Base-by-base conservation (phyloP, 1,140 invertebrate genomes). In the Drosophila kikkawai region DNA sequence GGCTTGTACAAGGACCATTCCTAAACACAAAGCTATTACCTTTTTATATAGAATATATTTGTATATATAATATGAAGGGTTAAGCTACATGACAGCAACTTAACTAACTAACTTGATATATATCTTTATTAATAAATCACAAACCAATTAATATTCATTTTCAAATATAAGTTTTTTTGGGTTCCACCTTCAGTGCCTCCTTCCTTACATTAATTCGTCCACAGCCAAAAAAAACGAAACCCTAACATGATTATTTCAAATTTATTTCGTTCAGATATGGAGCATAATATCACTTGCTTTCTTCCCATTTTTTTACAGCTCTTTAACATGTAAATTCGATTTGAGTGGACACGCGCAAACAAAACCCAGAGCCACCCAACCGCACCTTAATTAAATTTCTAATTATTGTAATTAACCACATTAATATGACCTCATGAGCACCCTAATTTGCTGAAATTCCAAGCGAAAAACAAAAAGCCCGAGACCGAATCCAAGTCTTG, bases 351-450 rank as follows among this genome's bases (percentile, higher is more conserved):
- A 48, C 44, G 59, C 19, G 36, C 9, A 44, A 63, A 67, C 53
- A 74, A 41, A 57, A 56, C 26, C 42, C 44, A 17, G 17, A 44
- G 58, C 63, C 42, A 63, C 75, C 66, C 65, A 76, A 44, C 71
- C 77, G 81, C 80, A 81, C 85, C 84, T 85, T 90, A 85, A 88
- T 88, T 88, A 88, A 88, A 88, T 90, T 90, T 90, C 85, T 88
- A 88, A 88, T 88, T 88, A 88, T 88, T 88, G 85, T 88, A 88
- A 88, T 88, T 88, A 88, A 88, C 85, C 85, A 88, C 85, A 88
- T 88, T 88, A 88, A 88, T 88, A 88, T 88, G 85, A 88, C 85
- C 85, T 88, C 85, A 88, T 88, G 85, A 86, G 79, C 81, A 90
- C 85, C 85, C 85, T 85, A 88, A 88, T 90, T 87, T 88, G 84